Evolutionary conservation across 2,797 vertebrate species (phyloP).

Genomic region (Silurus lanzhouensis): DNA sequence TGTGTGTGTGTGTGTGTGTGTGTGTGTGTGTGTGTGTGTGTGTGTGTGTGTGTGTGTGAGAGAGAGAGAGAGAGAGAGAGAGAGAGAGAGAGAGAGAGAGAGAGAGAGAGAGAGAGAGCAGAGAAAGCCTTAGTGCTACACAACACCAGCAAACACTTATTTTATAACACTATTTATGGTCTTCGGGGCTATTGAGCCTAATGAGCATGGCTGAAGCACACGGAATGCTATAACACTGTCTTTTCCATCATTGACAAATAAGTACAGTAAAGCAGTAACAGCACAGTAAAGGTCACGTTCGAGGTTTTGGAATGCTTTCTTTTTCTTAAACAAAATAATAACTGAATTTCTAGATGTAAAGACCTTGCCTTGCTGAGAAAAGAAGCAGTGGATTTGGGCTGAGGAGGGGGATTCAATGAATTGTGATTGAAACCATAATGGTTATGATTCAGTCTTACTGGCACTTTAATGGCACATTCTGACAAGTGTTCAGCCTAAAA

Average conservation of each 20-base stretch:
- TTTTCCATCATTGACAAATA: background rate
- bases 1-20: too few species aligned
- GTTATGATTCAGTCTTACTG: background rate
- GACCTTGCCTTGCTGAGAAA: background rate
- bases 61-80: too few species aligned
- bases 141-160: slow-evolving; percentile 13
- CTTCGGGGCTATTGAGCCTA: slow-evolving; percentile 6
- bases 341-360: background rate
- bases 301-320: background rate
- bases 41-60: too few species aligned
- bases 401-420: background rate
- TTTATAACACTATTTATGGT: slow-evolving; percentile 14
- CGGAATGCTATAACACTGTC: background rate
- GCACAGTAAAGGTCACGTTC: background rate
- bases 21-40: too few species aligned
- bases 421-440: background rate
- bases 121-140: slow-evolving; percentile 19
- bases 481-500: slow-evolving; percentile 1
- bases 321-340: background rate
- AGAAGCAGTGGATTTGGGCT: background rate
- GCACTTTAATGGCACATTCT: background rate
- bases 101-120: background rate
- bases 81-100: background rate
- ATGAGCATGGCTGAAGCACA: slow-evolving; percentile 1
- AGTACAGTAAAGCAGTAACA: background rate